Evolutionary conservation across 2,888 invertebrate genomes (phyloP), one percentile per base, ranked within the genome.

Genomic region (Tridacna gigas): DNA sequence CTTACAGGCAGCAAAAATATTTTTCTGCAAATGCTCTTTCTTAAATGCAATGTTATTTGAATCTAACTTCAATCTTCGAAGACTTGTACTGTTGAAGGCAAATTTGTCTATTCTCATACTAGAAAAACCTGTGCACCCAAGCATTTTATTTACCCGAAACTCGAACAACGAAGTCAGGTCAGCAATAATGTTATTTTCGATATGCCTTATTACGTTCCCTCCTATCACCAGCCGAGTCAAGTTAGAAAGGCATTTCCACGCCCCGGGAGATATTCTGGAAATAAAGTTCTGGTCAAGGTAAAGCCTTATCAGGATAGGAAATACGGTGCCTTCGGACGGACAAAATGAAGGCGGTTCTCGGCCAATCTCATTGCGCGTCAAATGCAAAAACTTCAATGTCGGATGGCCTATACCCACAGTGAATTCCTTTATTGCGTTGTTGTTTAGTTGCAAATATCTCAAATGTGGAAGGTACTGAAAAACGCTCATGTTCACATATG

Each of bases 131-230:
- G 3, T 5, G 0, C 11, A 69, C 2, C 69, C 18, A 18, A 69
- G 11, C 69, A 69, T 48, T 22, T n/a, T 1, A 48, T 37, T 28
- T 3, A 69, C 25, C 20, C 48, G 69, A 13, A 69, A 69, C 1
- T 69, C 48, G 0, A 13, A 2, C n/a, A 69, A 25, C 20, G 48
- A 69, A 45, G 26, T 22, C 48, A 69, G 22, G 37, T 48, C 37
- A 47, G n/a, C 69, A n/a, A 78, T 60, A 47, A 78, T 37, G n/a
- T 61, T 69, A 22, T 71, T 47, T 60, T 60, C 45, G 11, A 78
- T 78, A 22, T 51, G 18, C 18, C 56, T 0, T 20, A 77, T 12
- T 0, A 5, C 67, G 51, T 67, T 67, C 12, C 25, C 67, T n/a
- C 26, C 51, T 5, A 77, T 13, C 3, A 0, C n/a, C 12, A 69